Percentiles rank a stretch among this genome's conserved stretches.
These are phyloP conservation scores for Alauda arvensis DNA, from an alignment of 2,797 vertebrate genomes.

Conservation along the genomic window DNA sequence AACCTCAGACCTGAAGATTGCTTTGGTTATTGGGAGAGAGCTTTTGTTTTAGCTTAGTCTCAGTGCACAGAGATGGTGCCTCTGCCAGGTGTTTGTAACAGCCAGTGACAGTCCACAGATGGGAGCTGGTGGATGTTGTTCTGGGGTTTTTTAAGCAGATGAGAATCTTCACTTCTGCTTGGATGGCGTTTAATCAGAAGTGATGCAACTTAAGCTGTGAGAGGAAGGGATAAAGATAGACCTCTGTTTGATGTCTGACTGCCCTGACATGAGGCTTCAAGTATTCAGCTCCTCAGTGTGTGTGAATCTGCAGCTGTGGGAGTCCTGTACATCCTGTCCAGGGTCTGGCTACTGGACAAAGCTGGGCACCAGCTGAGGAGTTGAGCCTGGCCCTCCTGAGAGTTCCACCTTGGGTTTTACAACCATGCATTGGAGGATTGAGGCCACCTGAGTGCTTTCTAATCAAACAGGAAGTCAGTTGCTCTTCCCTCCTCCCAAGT, in stretches of 20 bases:
- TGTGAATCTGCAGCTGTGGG: background rate
- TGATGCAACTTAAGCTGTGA: background rate
- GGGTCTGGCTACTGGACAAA: background rate
- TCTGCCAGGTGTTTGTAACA: background rate
- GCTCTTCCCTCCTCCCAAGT: background rate
- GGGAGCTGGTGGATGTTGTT: accelerated
- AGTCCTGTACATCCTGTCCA: accelerated
- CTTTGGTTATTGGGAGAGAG: background rate
- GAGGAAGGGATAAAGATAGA: background rate
- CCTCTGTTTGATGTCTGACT: background rate
- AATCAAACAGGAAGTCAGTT: background rate
- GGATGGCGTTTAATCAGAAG: background rate
- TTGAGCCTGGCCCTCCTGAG: background rate
- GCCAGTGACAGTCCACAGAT: background rate
- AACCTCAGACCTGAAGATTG: background rate
- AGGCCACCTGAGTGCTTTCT: background rate
- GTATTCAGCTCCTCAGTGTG: background rate
- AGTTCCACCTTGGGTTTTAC: background rate
- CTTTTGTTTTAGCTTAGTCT: background rate
- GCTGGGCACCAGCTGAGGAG: background rate
- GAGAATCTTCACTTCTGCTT: background rate
- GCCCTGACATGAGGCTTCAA: background rate
- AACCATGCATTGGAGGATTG: background rate
- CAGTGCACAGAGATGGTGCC: background rate
- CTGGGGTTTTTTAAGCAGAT: background rate